Evolutionary conservation across 2,888 invertebrate genomes (phyloP).

Genomic region (Exocentrus adspersus): DNA sequence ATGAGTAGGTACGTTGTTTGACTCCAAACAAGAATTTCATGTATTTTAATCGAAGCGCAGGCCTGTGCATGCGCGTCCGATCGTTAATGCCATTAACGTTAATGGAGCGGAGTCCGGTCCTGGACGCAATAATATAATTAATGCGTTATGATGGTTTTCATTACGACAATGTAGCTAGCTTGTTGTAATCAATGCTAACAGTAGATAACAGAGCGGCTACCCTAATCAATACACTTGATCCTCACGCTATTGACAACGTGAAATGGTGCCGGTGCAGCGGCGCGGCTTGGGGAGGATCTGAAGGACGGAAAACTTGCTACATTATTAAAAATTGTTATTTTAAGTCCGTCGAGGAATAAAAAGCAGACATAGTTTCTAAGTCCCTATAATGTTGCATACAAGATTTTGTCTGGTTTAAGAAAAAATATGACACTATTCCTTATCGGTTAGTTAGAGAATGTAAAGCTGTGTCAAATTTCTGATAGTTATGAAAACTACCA

Average conservation of each 20-base stretch:
- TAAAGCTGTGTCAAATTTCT: no score
- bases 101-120: conserved; percentile 10
- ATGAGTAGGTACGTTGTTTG: no score
- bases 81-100: neutral
- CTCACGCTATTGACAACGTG: conserved; percentile 29
- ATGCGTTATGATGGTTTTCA: conserved; percentile 44
- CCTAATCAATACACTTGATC: conserved; percentile 28
- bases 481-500: no score
- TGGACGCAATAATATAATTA: conserved; percentile 40
- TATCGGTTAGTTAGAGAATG: no score
- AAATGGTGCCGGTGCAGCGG: conserved; percentile 16
- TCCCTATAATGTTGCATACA: no score
- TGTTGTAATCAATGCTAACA: conserved; percentile 29
- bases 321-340: no score
- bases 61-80: neutral
- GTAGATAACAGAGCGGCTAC: conserved; percentile 25
- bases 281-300: no score
- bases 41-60: neutral
- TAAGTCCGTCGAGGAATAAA: no score
- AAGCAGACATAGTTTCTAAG: no score
- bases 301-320: no score
- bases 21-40: neutral
- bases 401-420: no score
- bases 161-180: conserved; percentile 41
- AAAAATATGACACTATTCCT: no score